These are phyloP conservation scores for Strongylocentrotus purpuratus DNA, from an alignment of 35 echinoderm and acorn worm genomes.

Conservation along the genomic window DNA sequence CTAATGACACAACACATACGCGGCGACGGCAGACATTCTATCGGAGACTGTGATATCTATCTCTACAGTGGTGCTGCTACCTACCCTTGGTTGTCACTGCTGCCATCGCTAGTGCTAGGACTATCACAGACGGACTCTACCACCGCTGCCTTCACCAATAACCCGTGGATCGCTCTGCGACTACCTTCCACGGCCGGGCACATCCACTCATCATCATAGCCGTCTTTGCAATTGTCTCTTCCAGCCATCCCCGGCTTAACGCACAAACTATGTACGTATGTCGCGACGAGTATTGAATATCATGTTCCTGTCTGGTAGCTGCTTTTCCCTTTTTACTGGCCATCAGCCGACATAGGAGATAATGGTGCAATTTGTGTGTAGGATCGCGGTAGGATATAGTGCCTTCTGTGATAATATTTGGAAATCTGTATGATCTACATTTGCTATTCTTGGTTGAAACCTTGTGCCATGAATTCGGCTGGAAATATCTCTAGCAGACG, in stretches of 20 bases:
- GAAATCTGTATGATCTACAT: not conserved
- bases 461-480: not conserved
- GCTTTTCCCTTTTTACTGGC: not conserved
- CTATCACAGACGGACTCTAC: not conserved
- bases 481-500: not conserved
- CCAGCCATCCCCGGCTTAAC: not conserved
- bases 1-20: slow-evolving; percentile 24
- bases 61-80: not conserved
- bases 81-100: slow-evolving; percentile 7
- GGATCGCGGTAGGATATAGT: not conserved
- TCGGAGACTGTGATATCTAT: not conserved
- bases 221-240: not conserved
- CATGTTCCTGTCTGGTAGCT: not conserved
- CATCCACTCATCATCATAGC: not conserved
- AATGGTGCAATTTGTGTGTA: not conserved
- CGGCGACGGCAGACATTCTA: not conserved
- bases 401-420: not conserved
- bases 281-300: not conserved
- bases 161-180: not conserved
- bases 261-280: slow-evolving; percentile 41
- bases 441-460: not conserved
- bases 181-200: not conserved
- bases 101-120: not conserved
- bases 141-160: not conserved
- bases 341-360: not conserved